phyloP scores from a whole-genome alignment of 2,888 invertebrate genomes.

The Xylophagus ater region DNA sequence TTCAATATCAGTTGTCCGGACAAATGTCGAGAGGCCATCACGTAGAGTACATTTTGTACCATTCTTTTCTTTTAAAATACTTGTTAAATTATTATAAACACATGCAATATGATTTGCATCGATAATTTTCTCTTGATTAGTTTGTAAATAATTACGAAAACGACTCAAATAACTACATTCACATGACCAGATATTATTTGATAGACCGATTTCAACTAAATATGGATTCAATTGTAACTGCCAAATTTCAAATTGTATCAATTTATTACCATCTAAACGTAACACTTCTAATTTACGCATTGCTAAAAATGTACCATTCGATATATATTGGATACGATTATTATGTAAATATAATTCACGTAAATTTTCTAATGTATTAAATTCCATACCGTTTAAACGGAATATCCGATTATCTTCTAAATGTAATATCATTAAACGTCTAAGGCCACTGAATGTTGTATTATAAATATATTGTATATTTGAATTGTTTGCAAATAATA shows the following conservation, averaged over 20 bases:
- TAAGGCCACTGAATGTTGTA: conserved; percentile 81
- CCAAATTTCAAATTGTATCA: conserved; percentile 76
- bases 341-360: conserved; percentile 79
- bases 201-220: conserved; percentile 73
- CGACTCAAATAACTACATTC: conserved; percentile 74
- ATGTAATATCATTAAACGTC: conserved; percentile 67
- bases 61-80: conserved; percentile 65
- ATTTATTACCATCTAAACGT: conserved; percentile 71
- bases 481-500: conserved; percentile 79
- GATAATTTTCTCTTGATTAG: conserved; percentile 67
- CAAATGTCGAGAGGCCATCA: conserved; percentile 59
- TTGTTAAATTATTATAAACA: conserved; percentile 60
- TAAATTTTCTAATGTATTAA: conserved; percentile 68
- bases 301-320: conserved; percentile 72
- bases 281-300: conserved; percentile 74
- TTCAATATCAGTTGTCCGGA: conserved; percentile 54
- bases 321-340: conserved; percentile 71
- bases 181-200: conserved; percentile 83
- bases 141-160: conserved; percentile 68
- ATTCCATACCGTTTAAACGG: conserved; percentile 68
- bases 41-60: conserved; percentile 64
- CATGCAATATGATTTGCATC: conserved; percentile 69
- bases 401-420: conserved; percentile 78
- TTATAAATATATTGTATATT: conserved; percentile 76
- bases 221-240: conserved; percentile 73